These are phyloP conservation scores for Tinea semifulvella DNA, from an alignment of 2,888 invertebrate species.

Conservation along the genomic window DNA sequence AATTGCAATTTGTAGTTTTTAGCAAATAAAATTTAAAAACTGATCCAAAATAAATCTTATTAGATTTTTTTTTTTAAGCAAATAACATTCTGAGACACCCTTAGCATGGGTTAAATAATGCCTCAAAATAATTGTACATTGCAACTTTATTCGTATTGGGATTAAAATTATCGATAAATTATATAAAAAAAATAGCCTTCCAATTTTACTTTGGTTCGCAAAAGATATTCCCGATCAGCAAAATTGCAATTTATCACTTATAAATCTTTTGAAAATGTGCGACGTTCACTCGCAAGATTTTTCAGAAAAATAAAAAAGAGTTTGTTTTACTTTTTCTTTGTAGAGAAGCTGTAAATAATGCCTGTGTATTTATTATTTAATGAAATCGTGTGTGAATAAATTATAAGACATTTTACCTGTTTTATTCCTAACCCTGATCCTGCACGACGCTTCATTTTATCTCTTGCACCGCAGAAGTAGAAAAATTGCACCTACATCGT, in stretches of 20 bases:
- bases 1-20: too few relatives aligned
- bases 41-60: too few relatives aligned
- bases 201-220: neutral
- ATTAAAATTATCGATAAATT: neutral
- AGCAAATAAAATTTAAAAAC: too few relatives aligned
- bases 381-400: conserved; percentile 37
- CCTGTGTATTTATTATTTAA: conserved; percentile 46
- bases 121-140: neutral
- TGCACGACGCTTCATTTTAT: conserved; percentile 12
- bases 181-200: too few relatives aligned
- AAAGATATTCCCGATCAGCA: neutral
- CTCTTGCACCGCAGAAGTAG: conserved; percentile 3
- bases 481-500: neutral
- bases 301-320: neutral
- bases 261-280: neutral
- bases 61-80: too few relatives aligned
- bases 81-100: too few relatives aligned
- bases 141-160: neutral
- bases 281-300: neutral
- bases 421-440: conserved; percentile 39
- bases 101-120: neutral
- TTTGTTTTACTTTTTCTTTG: conserved; percentile 19
- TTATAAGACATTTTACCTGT: conserved; percentile 38
- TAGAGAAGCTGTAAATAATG: conserved; percentile 43
- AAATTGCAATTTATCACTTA: conserved; percentile 9